Percentiles rank a stretch among this genome's conserved stretches.
Conservation (phyloP, 2,888 invertebrate genomes). For the Pterostichus madidus region DNA sequence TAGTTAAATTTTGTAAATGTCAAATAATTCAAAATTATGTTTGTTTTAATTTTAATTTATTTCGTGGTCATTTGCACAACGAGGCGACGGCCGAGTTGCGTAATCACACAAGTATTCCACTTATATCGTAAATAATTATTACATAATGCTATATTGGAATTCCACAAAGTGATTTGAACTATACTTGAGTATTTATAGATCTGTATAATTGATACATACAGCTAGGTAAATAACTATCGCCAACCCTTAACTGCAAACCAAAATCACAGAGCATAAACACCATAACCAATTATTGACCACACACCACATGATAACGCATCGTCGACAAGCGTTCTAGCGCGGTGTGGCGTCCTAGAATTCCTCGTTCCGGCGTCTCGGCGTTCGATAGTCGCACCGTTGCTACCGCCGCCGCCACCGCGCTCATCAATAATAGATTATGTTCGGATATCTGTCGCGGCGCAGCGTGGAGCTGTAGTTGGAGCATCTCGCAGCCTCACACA, state of each 20-base stretch:
- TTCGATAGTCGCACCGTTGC: constrained; percentile 15
- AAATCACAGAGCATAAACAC: constrained; percentile 13
- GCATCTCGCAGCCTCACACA: constrained; percentile 15
- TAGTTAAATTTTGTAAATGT: no score
- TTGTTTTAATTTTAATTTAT: no score
- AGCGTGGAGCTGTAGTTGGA: background rate
- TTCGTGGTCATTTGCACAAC: no score
- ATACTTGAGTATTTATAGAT: no score
- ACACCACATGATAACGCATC: constrained; percentile 43
- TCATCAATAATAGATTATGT: constrained; percentile 62
- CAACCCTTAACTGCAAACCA: background rate
- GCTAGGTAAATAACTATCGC: background rate
- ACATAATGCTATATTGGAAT: no score
- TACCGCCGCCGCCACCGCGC: background rate
- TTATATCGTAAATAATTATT: no score
- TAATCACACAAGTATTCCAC: no score
- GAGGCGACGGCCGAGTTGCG: no score
- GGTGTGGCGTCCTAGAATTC: background rate
- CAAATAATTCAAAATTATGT: no score
- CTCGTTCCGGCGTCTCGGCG: background rate
- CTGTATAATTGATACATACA: background rate
- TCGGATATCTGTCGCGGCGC: constrained; percentile 41
- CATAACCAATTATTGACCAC: constrained; percentile 12
- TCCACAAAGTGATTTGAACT: no score
- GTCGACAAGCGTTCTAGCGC: background rate